These are phyloP conservation scores for Bombus affinis DNA, from an alignment of 1,140 invertebrate species.

Conservation along the genomic window DNA sequence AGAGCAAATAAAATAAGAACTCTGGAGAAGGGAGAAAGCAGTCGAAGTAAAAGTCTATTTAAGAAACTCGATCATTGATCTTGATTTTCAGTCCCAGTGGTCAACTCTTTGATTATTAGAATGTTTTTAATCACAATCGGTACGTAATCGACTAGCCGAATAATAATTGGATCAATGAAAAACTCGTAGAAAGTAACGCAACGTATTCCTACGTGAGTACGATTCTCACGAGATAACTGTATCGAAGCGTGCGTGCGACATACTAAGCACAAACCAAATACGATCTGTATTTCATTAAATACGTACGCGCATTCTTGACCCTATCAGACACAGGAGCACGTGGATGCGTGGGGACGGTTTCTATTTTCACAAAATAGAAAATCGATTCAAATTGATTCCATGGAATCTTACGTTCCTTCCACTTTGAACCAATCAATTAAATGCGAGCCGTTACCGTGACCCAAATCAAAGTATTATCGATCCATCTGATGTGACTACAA, in stretches of 20 bases:
- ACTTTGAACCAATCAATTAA: neutral
- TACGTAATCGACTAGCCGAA: neutral
- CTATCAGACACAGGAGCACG: neutral
- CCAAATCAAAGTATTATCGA: too few relatives aligned
- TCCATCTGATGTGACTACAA: too few relatives aligned
- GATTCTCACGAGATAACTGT: slow-evolving; percentile 67
- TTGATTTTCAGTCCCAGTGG: neutral
- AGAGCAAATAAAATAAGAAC: neutral
- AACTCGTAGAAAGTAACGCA: slow-evolving; percentile 35
- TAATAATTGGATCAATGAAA: slow-evolving; percentile 22
- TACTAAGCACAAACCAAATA: slow-evolving; percentile 68
- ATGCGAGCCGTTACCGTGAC: too few relatives aligned
- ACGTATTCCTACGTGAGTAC: slow-evolving; percentile 9
- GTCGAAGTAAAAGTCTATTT: neutral
- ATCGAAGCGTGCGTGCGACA: slow-evolving; percentile 58
- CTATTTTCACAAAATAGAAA: neutral
- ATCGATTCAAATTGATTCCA: neutral
- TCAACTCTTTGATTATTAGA: neutral
- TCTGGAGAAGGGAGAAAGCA: neutral
- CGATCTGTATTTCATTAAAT: slow-evolving; percentile 31
- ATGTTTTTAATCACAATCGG: neutral
- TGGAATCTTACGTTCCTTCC: neutral
- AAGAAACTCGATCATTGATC: neutral
- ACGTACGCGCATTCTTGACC: slow-evolving; percentile 23
- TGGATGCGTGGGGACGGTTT: neutral